Evolutionary conservation across 1,140 invertebrate genomes (phyloP), one percentile per base, ranked within the genome.

Genomic region (Drosophila ficusphila): DNA sequence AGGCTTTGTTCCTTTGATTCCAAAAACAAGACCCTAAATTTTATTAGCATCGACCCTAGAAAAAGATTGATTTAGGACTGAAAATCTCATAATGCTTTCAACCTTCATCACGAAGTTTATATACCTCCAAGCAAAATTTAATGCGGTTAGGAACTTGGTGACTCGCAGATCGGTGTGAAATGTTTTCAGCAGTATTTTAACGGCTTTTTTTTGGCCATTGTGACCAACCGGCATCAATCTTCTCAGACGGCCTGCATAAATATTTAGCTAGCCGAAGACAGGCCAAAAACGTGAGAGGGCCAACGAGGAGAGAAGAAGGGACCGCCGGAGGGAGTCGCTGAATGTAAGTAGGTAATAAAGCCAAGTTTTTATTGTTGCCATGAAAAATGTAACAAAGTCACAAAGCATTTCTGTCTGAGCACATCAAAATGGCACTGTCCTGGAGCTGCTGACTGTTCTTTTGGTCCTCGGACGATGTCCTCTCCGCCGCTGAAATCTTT

Each of bases 311-410:
- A 3, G 21, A 31, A 1, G n/a, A n/a, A 2, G n/a, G 11, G 29
- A 12, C 7, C 14, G 19, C 12, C 25, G 38, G 8, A 42, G 33
- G 36, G 47, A 25, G 67, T 67, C 62, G 79, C 79, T 79, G 77
- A 58, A 57, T 77, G 82, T 88, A 75, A 81, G 81, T 81, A 74
- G 82, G 81, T 74, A 86, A 88, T 82, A 88, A 82, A 88, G 77
- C 44, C 62, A 68, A 75, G 73, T 78, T 86, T 86, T 82, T 88
- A 88, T 76, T 81, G 82, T 75, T 74, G 74, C 74, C 77, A 86
- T 78, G 74, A 88, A 88, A 88, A 81, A 78, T 78, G 77, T 88
- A 82, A 88, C 73, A 86, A 88, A 86, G 83, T 89, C 82, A 78
- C 82, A 88, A 86, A 81, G 76, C 76, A 86, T 85, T 85, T 79